Conservation (phyloP, 2,113 vertebrate genomes). For the Misgurnus mizolepis region DNA sequence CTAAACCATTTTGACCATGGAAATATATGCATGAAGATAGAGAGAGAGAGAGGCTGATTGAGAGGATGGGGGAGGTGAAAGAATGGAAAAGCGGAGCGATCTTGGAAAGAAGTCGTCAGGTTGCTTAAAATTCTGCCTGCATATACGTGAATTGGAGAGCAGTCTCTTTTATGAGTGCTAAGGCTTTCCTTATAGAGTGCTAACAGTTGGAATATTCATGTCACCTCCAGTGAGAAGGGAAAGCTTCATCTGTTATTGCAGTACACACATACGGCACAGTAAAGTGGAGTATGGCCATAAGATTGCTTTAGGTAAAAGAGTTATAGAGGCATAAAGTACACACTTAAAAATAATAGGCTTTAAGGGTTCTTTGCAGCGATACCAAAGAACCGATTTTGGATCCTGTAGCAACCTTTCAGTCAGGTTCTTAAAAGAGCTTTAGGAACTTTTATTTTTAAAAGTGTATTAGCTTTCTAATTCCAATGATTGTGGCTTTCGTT, state of each 20-base stretch:
- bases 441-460: too few relatives aligned
- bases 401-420: too few relatives aligned
- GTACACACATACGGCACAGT: neutral
- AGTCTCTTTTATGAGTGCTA: slow-evolving; percentile 35
- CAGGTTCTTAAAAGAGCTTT: too few relatives aligned
- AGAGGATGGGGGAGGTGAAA: slow-evolving; percentile 32
- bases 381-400: too few relatives aligned
- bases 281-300: neutral
- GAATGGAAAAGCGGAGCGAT: neutral
- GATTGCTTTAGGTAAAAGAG: neutral
- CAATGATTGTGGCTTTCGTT: neutral
- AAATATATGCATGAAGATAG: slow-evolving; percentile 4
- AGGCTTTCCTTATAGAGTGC: slow-evolving; percentile 39
- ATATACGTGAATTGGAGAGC: slow-evolving; percentile 44
- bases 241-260: neutral
- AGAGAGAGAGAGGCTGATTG: slow-evolving; percentile 10
- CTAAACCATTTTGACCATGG: neutral
- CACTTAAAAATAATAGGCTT: too few relatives aligned
- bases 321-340: neutral
- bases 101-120: neutral
- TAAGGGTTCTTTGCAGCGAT: too few relatives aligned
- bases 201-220: slow-evolving; percentile 10
- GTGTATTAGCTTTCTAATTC: neutral
- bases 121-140: slow-evolving; percentile 50
- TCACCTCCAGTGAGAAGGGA: slow-evolving; percentile 17